Conservation (phyloP, 2,113 vertebrate genomes). For the Struthio camelus region DNA sequence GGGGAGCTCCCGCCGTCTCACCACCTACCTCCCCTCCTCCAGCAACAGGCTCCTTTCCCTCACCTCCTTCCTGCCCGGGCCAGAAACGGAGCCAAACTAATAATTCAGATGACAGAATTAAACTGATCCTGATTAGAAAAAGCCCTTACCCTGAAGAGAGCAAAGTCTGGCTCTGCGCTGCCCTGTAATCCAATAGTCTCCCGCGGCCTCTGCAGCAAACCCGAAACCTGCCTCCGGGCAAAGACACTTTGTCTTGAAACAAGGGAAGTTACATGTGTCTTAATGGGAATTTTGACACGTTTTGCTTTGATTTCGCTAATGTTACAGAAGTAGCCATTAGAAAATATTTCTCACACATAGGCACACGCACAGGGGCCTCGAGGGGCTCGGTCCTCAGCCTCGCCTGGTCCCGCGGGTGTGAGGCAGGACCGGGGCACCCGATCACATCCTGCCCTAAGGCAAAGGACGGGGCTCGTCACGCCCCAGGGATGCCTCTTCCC, state of each 20-base stretch:
- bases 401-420: not conserved
- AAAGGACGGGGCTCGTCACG: not conserved
- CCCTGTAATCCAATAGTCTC: constrained; percentile 69
- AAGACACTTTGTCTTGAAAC: constrained; percentile 49
- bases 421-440: not conserved
- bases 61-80: constrained; percentile 10
- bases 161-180: constrained; percentile 14
- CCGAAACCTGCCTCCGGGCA: constrained; percentile 40
- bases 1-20: not conserved
- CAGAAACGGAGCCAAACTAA: constrained; percentile 48
- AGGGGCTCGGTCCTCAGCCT: not conserved
- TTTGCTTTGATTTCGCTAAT: constrained; percentile 67
- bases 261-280: constrained; percentile 59
- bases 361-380: too few relatives aligned
- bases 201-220: not conserved
- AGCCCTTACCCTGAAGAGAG: constrained; percentile 41
- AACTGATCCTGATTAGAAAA: constrained; percentile 68
- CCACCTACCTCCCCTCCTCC: not conserved
- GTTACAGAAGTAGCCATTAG: constrained; percentile 55
- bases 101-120: constrained; percentile 70
- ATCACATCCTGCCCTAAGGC: accelerated
- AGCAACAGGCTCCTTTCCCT: not conserved
- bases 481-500: not conserved
- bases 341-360: constrained; percentile 47
- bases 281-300: constrained; percentile 67